Evolutionary conservation across 2,797 vertebrate species (phyloP), one percentile per base, ranked within the genome.

Genomic region (Apogon hyalosoma): DNA sequence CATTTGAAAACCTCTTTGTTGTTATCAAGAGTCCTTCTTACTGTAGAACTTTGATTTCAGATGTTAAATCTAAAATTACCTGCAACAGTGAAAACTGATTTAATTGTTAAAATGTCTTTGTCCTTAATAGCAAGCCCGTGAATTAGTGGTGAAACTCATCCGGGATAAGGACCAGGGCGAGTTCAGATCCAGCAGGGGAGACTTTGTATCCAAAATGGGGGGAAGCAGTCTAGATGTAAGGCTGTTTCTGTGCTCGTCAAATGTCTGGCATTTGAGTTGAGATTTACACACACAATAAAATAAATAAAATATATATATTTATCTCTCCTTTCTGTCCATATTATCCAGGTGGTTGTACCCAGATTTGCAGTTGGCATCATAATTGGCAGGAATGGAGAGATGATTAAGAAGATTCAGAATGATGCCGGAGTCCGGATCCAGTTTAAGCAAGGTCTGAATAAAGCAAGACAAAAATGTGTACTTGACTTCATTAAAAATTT

Each of bases 341-440:
- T 42, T 15, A 0, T 54, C 0, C 88, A 99, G 98, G 97, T 99
- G 66, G 95, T 95, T 14, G 97, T 99, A 68, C 97, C 97, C 65
- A 94, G 98, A 82, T 99, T 97, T 87, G 97, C 97, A 3, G 97
- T 99, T 53, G 98, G 98, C 41, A 98, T 99, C 66, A 97, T 99
- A 67, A 99, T 99, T 59, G 97, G 98, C 91, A 96, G 97, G 88
- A 99, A 98, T 0, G 98, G 98, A 15, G 98, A 98, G 79, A 99
- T 98, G 98, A 98, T 99, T 84, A 99, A 97, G 88, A 99, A 98
- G 94, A 99, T 99, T 88, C 97, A 99, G 88, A 99, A 96, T 6
- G 98, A 99, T 69, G 96, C 97, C 2, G 97, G 97, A 4, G 97
- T 99, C 89, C 94, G 98, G 92, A 98, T 99, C 91, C 98, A 99